Evolutionary conservation across 2,113 vertebrate species (phyloP), one percentile per base, ranked within the genome.

Genomic region (Actenoides lindsayi): DNA sequence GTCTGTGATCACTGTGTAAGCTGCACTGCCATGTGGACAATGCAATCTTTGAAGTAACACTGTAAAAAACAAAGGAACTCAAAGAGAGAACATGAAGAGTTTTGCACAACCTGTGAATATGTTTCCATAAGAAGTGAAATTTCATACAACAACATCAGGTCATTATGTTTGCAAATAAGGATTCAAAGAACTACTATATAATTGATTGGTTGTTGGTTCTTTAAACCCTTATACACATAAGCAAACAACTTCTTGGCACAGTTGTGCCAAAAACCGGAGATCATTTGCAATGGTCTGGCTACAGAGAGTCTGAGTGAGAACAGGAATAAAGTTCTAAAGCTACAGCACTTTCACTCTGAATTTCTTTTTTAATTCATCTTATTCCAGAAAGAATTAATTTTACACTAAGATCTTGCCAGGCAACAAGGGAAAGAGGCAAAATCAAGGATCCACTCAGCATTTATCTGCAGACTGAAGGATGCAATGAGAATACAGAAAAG

Each of bases 371-470:
- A 81, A 63, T 88, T 41, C 20, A 31, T 53, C 57, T 78, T 63
- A 79, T 54, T 85, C 20, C n/a, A 81, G 73, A 64, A 95, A 82
- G 17, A 89, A 71, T 67, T 86, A n/a, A 37, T 94, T 89, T 90
- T 80, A 92, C 54, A 37, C 2, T 21, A 67, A 27, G 37, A 64
- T 86, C 42, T 70, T 70, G 33, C 67, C 57, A 90, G 53, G 31
- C 27, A 83, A 65, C 25, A 84, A 79, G 63, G 9, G 2, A 53
- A 71, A 87, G 28, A 48, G 33, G 46, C 21, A 83, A 93, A 91
- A 60, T 60, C 75, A 92, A 89, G 53, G 31, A 80, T 80, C 13
- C 48, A 84, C 64, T 88, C 60, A 57, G 62, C 33, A 74, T 71
- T 88, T 96, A 63, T 54, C 54, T 92, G 39, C 51, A 80, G 88